Evolutionary conservation across 2,888 invertebrate genomes (phyloP).

Genomic region (Caenorhabditis sinica): DNA sequence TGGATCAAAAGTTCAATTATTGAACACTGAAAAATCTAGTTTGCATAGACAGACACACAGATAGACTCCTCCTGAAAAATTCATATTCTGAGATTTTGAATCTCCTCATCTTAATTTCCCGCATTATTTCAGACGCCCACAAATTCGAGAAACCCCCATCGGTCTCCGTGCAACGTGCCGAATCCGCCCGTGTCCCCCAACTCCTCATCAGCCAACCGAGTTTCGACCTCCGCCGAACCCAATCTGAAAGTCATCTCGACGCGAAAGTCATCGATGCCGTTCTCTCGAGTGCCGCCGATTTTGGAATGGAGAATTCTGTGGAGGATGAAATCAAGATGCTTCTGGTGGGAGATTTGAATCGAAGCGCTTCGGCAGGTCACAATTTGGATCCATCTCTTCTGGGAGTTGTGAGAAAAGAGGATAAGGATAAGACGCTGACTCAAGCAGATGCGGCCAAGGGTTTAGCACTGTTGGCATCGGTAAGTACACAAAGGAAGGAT

Average conservation of each 20-base stretch:
- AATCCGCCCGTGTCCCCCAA: constrained; percentile 77
- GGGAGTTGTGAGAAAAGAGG: constrained; percentile 49
- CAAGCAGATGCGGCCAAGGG: constrained; percentile 65
- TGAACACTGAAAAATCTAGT: background rate
- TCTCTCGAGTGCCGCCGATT: constrained; percentile 45
- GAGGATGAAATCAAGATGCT: constrained; percentile 62
- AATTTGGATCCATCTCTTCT: constrained; percentile 34
- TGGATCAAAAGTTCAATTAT: background rate
- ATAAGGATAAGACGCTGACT: constrained; percentile 66
- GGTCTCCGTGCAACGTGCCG: constrained; percentile 70
- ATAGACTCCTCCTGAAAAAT: too few relatives aligned
- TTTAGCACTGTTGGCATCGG: constrained; percentile 42
- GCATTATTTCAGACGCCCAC: constrained; percentile 52
- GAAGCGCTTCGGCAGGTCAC: constrained; percentile 34
- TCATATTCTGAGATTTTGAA: too few relatives aligned
- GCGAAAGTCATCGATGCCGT: constrained; percentile 64
- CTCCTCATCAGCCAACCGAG: constrained; percentile 75
- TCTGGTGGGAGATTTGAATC: constrained; percentile 56
- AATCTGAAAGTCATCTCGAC: constrained; percentile 62
- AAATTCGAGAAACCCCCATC: constrained; percentile 59
- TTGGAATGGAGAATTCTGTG: constrained; percentile 45
- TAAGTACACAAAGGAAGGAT: too few relatives aligned
- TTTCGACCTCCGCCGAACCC: constrained; percentile 74
- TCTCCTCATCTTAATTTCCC: too few relatives aligned
- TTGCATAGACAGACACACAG: background rate